Base-by-base conservation (phyloP, 2,888 invertebrate species). In the Drosophila villosipedis region DNA sequence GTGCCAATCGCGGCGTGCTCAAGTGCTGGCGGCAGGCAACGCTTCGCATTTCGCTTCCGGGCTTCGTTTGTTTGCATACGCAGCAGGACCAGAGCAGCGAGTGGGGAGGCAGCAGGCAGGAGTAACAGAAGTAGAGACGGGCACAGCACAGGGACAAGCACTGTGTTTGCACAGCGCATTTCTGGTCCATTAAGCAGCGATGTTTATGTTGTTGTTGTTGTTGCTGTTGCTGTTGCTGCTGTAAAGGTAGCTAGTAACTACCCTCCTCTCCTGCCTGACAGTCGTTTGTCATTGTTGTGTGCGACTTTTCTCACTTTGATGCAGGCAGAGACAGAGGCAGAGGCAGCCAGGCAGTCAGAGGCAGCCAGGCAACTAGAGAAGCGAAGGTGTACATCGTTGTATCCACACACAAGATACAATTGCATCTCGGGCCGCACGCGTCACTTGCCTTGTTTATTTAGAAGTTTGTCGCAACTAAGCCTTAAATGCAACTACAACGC, bases 101-200 rank as follows among this genome's bases (percentile, higher is more conserved):
- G 52, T n/a, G 22, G 49, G 47, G 31, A 5, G n/a, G 58, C 30
- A 54, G 52, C 14, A 33, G 39, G 39, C 58, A 50, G 28, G 28
- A 28, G 73, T 10, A 4, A 16, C 66, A 54, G 35, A 19, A 59
- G 55, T 16, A 30, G 49, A 62, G 39, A 54, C 37, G 47, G 16
- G 16, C 16, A 47, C 16, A 47, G 47, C 47, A 54, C 30, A 12
- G 58, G 47, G 41, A 66, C 31, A 49, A 57, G 47, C 64, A 37
- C 55, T 71, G 73, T 89, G 91, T 88, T 88, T 90, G 91, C 89
- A 78, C 83, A 83, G 81, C 89, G 91, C 84, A 88, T 88, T 85
- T 88, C 87, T 86, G 87, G 87, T 90, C 87, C 87, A 88, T 88
- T 90, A 90, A 89, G 89, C 86, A 84, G 87, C 84, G 74, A 47